Evolutionary conservation across 2,113 vertebrate species (phyloP).

Genomic region (Clinocottus analis): DNA sequence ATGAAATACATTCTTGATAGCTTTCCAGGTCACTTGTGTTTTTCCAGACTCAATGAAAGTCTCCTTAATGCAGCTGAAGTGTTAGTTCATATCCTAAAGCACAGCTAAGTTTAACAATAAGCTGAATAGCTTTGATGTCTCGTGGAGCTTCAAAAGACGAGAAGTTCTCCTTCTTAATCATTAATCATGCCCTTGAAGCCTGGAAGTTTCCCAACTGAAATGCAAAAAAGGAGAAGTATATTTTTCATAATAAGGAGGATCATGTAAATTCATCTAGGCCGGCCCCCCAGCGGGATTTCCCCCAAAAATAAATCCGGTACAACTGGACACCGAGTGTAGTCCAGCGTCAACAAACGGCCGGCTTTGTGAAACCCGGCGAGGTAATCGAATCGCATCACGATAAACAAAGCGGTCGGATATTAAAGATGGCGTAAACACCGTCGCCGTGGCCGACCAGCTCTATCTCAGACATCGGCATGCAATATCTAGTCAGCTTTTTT

Average conservation of each 20-base stretch:
- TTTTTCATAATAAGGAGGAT: conserved; percentile 55
- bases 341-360: conserved; percentile 44
- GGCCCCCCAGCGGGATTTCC: no score
- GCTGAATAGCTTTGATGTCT: conserved; percentile 69
- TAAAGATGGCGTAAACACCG: conserved; percentile 46
- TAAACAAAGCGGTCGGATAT: conserved; percentile 51
- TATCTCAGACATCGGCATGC: conserved; percentile 17
- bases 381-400: conserved; percentile 38
- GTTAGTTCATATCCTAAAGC: conserved; percentile 60
- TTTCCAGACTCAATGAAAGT: conserved; percentile 22
- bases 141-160: conserved; percentile 63
- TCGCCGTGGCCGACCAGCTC: conserved; percentile 32
- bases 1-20: conserved; percentile 41
- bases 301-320: conserved; percentile 55
- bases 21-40: conserved; percentile 24
- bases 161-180: conserved; percentile 72
- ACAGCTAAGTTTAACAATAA: conserved; percentile 66
- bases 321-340: conserved; percentile 40
- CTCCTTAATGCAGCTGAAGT: conserved; percentile 23
- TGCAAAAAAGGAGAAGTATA: conserved; percentile 54
- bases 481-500: conserved; percentile 4
- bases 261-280: conserved; percentile 65
- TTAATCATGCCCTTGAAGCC: conserved; percentile 76
- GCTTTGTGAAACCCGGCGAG: conserved; percentile 34
- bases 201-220: conserved; percentile 60